Conservation (phyloP, 2,113 vertebrate genomes). For the Protobothrops flavoviridis region DNA sequence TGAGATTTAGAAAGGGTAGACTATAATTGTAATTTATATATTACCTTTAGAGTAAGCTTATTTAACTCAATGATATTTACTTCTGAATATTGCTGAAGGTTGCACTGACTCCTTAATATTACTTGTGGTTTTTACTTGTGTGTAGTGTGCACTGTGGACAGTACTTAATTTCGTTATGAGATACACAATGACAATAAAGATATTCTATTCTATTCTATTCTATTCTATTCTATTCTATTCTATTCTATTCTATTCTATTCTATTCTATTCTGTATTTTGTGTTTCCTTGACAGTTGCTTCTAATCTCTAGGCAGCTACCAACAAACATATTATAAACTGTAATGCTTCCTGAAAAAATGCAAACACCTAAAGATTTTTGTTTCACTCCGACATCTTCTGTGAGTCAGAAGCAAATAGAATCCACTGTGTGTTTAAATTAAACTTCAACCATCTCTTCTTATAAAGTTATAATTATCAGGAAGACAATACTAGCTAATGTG, state of each 20-base stretch:
- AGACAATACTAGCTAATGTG: constrained; percentile 7
- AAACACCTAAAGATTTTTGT: neutral
- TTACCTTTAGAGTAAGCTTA: neutral
- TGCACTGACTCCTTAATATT: neutral
- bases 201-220: no score
- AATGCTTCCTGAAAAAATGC: constrained; percentile 23
- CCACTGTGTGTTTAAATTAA: neutral
- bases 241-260: no score
- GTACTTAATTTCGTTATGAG: no score
- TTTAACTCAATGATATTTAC: neutral
- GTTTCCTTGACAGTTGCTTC: neutral
- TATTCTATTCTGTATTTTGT: neutral
- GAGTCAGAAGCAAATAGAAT: constrained; percentile 14
- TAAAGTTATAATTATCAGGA: neutral
- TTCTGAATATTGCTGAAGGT: neutral
- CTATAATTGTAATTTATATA: neutral
- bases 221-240: no score
- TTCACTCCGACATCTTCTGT: constrained; percentile 26
- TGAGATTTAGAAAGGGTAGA: neutral
- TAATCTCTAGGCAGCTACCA: constrained; percentile 5
- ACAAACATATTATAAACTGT: neutral
- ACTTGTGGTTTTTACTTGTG: no score
- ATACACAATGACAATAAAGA: no score
- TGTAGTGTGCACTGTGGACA: no score
- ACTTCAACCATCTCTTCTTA: neutral